Percentiles rank a stretch among this genome's conserved stretches.
phyloP scores from a whole-genome alignment of 2,888 invertebrate species.

The Rhynchonema sp. region DNA sequence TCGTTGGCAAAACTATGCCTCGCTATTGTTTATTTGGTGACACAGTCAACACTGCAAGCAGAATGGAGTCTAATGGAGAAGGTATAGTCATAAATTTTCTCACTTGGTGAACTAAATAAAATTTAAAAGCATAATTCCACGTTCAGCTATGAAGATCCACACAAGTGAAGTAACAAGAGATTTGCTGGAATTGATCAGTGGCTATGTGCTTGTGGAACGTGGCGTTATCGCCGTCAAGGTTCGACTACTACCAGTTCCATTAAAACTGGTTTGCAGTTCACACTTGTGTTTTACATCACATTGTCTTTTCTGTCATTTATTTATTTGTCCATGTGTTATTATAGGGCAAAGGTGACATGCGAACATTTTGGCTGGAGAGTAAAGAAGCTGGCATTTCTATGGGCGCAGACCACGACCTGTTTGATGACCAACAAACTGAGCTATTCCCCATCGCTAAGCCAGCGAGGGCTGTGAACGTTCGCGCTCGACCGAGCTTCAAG shows the following conservation, averaged over 20 bases:
- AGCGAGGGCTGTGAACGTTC: background rate
- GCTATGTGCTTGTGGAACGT: constrained; percentile 20
- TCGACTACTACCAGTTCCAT: too few relatives aligned
- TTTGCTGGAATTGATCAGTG: constrained; percentile 13
- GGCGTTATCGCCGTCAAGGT: constrained; percentile 21
- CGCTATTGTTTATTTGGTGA: constrained; percentile 30
- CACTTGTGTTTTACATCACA: too few relatives aligned
- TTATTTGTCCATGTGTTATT: too few relatives aligned
- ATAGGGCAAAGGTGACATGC: constrained; percentile 26
- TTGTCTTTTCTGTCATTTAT: too few relatives aligned
- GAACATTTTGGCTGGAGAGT: constrained; percentile 23
- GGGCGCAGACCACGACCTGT: background rate
- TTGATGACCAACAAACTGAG: background rate
- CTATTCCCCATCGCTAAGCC: background rate
- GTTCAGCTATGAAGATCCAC: constrained; percentile 22
- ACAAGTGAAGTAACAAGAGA: constrained; percentile 17
- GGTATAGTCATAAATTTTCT: constrained; percentile 36
- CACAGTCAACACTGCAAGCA: constrained; percentile 32
- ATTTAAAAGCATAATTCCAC: background rate
- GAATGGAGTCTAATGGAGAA: constrained; percentile 54
- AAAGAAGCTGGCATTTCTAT: constrained; percentile 6
- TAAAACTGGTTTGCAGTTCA: too few relatives aligned
- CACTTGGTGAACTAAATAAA: background rate
- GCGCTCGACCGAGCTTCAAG: background rate
- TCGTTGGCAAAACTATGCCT: constrained; percentile 33